phyloP scores from a whole-genome alignment of 2,888 invertebrate genomes.

The Hemaris fuciformis region DNA sequence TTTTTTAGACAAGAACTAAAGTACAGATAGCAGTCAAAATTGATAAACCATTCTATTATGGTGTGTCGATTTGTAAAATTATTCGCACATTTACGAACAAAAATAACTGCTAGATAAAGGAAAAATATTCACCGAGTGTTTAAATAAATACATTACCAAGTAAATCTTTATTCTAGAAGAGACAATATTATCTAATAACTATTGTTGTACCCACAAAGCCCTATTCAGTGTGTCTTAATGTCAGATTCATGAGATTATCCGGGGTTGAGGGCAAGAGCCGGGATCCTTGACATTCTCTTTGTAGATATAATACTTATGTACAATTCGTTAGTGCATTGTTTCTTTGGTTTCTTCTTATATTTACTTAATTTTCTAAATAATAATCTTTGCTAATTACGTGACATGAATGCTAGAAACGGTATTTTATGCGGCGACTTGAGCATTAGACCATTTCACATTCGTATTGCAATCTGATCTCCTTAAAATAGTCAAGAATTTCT shows the following conservation, averaged over 20 bases:
- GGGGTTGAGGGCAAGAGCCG: conserved; percentile 11
- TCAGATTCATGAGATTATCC: conserved; percentile 5
- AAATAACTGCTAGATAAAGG: neutral
- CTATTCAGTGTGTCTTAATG: conserved; percentile 1
- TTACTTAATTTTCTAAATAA: too few species aligned
- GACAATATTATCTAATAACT: conserved; percentile 4
- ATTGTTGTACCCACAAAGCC: conserved; percentile 7
- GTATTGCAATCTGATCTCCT: too few species aligned
- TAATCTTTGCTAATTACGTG: too few species aligned
- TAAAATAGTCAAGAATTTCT: too few species aligned
- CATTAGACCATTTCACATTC: too few species aligned
- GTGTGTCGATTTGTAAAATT: neutral
- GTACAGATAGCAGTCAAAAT: too few species aligned
- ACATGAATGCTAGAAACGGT: too few species aligned
- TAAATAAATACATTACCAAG: neutral
- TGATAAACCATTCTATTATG: too few species aligned
- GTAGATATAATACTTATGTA: neutral
- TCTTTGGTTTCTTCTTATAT: neutral
- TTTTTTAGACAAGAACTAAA: too few species aligned
- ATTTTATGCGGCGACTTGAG: too few species aligned
- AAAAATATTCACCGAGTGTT: neutral
- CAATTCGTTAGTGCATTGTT: neutral
- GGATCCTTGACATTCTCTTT: neutral
- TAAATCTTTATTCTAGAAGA: neutral
- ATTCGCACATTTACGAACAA: neutral